These are phyloP conservation scores for Ditylenchus dipsaci DNA, from an alignment of 1,140 invertebrate genomes.

Conservation along the genomic window DNA sequence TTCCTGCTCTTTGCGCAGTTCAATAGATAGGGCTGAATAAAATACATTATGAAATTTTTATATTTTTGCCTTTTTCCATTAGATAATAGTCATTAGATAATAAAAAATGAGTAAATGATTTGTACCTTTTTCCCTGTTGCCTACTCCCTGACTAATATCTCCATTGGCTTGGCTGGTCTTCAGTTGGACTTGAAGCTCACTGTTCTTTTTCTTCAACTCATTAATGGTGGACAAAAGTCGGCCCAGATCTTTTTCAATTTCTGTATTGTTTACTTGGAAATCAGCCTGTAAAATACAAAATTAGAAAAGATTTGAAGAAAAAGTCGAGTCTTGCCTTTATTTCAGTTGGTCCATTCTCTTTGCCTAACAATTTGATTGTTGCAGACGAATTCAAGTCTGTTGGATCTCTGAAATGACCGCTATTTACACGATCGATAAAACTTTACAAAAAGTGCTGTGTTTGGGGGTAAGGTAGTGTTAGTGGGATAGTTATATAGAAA, in stretches of 20 bases:
- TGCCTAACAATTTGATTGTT: too few relatives aligned
- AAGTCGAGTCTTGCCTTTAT: neutral
- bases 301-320: neutral
- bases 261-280: slow-evolving; percentile 2
- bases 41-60: neutral
- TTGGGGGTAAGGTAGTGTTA: too few relatives aligned
- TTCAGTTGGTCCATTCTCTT: neutral
- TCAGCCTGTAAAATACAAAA: neutral
- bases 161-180: slow-evolving; percentile 14
- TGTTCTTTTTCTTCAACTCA: slow-evolving; percentile 44
- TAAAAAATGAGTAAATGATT: slow-evolving; percentile 24
- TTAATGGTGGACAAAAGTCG: slow-evolving; percentile 38
- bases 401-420: too few relatives aligned
- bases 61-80: neutral
- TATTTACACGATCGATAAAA: too few relatives aligned
- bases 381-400: too few relatives aligned
- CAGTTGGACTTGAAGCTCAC: slow-evolving; percentile 40
- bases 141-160: neutral
- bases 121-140: slow-evolving; percentile 26
- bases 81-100: too few relatives aligned
- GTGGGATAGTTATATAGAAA: too few relatives aligned
- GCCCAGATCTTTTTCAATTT: slow-evolving; percentile 46
- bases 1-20: slow-evolving; percentile 49
- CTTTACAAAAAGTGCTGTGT: too few relatives aligned
- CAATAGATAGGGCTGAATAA: slow-evolving; percentile 33